phyloP scores from a whole-genome alignment of 2,888 invertebrate species.

The Busseola fusca region DNA sequence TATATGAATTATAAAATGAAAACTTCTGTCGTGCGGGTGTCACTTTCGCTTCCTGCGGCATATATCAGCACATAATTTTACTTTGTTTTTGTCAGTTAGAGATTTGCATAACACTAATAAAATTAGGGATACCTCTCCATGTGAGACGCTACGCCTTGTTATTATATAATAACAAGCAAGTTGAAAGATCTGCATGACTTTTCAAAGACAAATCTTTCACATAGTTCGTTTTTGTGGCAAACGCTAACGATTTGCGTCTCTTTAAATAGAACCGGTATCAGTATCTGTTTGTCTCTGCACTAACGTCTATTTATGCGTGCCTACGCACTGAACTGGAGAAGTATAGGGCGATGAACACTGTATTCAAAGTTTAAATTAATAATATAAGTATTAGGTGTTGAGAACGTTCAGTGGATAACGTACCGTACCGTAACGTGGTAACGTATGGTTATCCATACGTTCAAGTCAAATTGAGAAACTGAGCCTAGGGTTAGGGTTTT shows the following conservation, averaged over 20 bases:
- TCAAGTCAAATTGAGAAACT: background rate
- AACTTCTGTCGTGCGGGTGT: constrained; percentile 71
- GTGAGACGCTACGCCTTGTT: background rate
- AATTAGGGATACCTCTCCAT: constrained; percentile 9
- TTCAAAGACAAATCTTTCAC: constrained; percentile 52
- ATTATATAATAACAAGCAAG: constrained; percentile 31
- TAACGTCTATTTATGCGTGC: constrained; percentile 47
- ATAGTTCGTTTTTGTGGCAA: constrained; percentile 53
- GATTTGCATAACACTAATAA: constrained; percentile 7
- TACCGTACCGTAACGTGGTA: no score
- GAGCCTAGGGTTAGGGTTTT: background rate
- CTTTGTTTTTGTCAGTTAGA: constrained; percentile 33
- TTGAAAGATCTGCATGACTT: constrained; percentile 42
- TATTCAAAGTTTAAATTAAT: constrained; percentile 1
- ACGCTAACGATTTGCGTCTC: constrained; percentile 52
- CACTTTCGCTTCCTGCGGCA: constrained; percentile 73
- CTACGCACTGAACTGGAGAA: constrained; percentile 49
- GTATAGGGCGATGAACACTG: constrained; percentile 34
- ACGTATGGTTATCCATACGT: no score
- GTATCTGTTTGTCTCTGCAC: constrained; percentile 51
- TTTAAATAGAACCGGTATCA: constrained; percentile 56
- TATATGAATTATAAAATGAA: constrained; percentile 75
- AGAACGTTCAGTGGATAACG: background rate
- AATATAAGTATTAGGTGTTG: background rate
- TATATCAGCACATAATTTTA: constrained; percentile 67